Evolutionary conservation across 2,888 invertebrate genomes (phyloP).

Genomic region (Caenorhabditis doughertyi): DNA sequence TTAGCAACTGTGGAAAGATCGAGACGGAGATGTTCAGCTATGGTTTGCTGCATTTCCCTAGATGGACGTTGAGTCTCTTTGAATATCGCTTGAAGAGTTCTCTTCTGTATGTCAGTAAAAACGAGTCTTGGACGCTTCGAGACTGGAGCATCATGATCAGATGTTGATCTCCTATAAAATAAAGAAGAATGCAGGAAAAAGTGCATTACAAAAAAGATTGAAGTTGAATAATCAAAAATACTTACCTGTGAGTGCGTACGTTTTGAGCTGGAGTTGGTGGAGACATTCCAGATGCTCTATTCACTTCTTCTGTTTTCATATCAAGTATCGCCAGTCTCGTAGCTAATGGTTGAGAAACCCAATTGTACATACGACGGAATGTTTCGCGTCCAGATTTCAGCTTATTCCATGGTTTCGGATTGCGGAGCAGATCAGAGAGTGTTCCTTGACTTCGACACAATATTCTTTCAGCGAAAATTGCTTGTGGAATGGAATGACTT

Average conservation of each 20-base stretch:
- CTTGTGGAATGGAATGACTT: slow-evolving; percentile 94
- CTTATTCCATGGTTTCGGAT: slow-evolving; percentile 83
- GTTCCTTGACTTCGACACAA: slow-evolving; percentile 82
- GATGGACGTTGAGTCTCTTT: slow-evolving; percentile 82
- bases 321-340: slow-evolving; percentile 80
- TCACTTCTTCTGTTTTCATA: slow-evolving; percentile 73
- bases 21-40: slow-evolving; percentile 81
- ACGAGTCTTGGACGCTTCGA: slow-evolving; percentile 98
- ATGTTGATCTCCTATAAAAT: slow-evolving; percentile 45
- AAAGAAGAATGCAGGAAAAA: no score
- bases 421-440: slow-evolving; percentile 82
- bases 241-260: slow-evolving; percentile 73
- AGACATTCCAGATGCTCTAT: slow-evolving; percentile 70
- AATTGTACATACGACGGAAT: slow-evolving; percentile 82
- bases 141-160: slow-evolving; percentile 62
- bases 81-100: slow-evolving; percentile 89
- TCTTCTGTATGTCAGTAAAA: slow-evolving; percentile 99
- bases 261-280: slow-evolving; percentile 82
- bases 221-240: neutral
- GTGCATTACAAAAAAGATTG: no score
- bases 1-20: slow-evolving; percentile 87
- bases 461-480: slow-evolving; percentile 86
- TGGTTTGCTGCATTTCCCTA: slow-evolving; percentile 82
- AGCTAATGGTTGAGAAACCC: slow-evolving; percentile 80
- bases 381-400: slow-evolving; percentile 83